A percentile compares a stretch with the other conserved stretches of the same genome.
These are phyloP conservation scores for Protula sp. DNA, from an alignment of 2,888 invertebrate genomes.

Conservation along the genomic window DNA sequence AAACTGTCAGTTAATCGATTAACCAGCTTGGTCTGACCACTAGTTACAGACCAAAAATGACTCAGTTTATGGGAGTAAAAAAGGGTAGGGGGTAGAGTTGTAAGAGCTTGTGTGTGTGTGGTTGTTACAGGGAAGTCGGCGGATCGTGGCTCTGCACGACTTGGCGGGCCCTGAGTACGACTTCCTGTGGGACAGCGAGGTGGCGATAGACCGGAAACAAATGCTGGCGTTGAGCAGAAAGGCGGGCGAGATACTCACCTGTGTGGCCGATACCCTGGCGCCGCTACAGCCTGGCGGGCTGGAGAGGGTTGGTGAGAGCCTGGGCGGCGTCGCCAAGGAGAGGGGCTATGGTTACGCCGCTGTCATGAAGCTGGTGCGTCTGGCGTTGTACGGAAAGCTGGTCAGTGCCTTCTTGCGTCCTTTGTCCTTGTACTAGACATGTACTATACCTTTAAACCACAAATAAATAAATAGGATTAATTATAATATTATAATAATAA, in stretches of 20 bases:
- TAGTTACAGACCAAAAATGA: background rate
- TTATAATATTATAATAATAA: no score
- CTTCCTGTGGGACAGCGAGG: constrained; percentile 19
- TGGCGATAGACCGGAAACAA: no score
- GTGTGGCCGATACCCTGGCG: no score
- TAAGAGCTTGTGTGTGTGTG: background rate
- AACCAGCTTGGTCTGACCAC: no score
- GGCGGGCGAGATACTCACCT: no score
- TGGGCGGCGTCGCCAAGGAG: background rate
- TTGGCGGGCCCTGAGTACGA: constrained; percentile 10
- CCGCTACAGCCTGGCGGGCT: no score
- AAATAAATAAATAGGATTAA: background rate
- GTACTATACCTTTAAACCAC: no score
- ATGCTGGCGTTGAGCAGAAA: no score
- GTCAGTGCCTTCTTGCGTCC: constrained; percentile 6
- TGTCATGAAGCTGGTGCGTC: constrained; percentile 8
- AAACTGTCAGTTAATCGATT: no score
- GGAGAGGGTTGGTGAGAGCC: background rate
- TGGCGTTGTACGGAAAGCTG: constrained; percentile 6
- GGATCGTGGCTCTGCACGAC: no score
- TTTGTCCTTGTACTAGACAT: background rate
- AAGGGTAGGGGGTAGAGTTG: background rate
- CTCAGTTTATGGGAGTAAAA: background rate
- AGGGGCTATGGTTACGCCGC: constrained; percentile 5
- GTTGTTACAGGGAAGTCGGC: background rate